phyloP scores from a whole-genome alignment of 2,113 vertebrate genomes.

The Hippopotamus amphibius region DNA sequence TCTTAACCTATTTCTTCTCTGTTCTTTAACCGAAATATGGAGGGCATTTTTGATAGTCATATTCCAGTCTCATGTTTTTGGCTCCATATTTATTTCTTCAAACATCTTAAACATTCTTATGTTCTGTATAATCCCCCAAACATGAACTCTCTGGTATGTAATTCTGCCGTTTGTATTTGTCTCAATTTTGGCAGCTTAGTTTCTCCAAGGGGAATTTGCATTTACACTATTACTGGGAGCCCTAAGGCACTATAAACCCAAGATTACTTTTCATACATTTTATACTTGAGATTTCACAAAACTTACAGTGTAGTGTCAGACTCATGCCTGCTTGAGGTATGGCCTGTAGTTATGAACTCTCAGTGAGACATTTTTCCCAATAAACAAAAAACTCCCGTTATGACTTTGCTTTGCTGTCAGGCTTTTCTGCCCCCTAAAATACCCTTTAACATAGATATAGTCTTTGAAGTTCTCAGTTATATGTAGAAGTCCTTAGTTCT shows the following conservation, averaged over 20 bases:
- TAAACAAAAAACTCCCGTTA: not conserved
- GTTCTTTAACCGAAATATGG: not conserved
- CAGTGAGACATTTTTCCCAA: not conserved
- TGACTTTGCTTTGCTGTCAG: not conserved
- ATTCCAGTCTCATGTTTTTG: not conserved
- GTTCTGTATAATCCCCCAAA: not conserved
- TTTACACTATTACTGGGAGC: not conserved
- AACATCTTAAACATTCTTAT: not conserved
- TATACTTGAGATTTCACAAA: slow-evolving; percentile 23
- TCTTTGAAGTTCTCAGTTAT: not conserved
- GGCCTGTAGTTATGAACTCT: not conserved
- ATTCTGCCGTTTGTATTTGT: not conserved
- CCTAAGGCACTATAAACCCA: not conserved
- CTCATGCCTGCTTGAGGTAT: not conserved
- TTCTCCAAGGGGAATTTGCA: slow-evolving; percentile 27
- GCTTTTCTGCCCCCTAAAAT: not conserved
- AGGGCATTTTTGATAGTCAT: not conserved
- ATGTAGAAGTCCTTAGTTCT: not conserved
- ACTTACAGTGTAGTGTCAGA: not conserved
- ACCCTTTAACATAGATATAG: not conserved
- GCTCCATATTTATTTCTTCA: not conserved
- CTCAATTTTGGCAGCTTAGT: not conserved
- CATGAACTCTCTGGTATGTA: not conserved
- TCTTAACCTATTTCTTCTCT: not conserved
- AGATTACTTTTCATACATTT: not conserved